Evolutionary conservation across 1,140 invertebrate genomes (phyloP), one percentile per base, ranked within the genome.

Genomic region (Philaenus spumarius): DNA sequence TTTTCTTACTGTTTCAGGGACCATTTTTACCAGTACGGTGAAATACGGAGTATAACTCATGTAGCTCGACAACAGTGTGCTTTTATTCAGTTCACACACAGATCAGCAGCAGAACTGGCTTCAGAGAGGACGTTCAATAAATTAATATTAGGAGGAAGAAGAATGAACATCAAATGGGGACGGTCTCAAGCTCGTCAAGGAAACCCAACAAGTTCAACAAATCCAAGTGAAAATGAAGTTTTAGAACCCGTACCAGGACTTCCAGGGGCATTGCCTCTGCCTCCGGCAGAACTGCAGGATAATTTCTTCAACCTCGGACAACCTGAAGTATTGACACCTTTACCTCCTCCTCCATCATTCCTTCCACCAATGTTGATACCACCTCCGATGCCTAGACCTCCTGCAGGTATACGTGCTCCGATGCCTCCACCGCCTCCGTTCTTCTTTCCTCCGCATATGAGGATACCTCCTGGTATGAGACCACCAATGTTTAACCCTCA

Each of bases 1-100:
- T 42, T 24, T 54, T 26, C 20, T 37, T 11, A 7, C 15, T 58
- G 64, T 71, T 71, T 34, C 66, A 84, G 85, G 58, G 88, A 93
- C 73, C 84, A 93, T 70, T 99, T 99, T 71, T 99, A 99, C 76
- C 96, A 99, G 72, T 99, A 92, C 77, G 97, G 97, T n/a, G 97
- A 99, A 75, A 97, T 99, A 53, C 82, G 97, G 20, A 89, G 87
- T 1, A 80, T 99, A 1, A 95, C 93, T 40, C 78, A 98, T 63
- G 90, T 98, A 1, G 82, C 84, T 0, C 85, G 93, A 64, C 95
- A 98, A 66, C 94, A 97, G 66, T 99, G 96, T 79, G 95, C 95
- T 0, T 99, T 99, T 73, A 89, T 99, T 4, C 94, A 98, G 69
- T 99, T 94, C 71, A 97, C 95, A 0, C 87, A 86, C 26, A 78